Evolutionary conservation across 2,888 invertebrate species (phyloP).

Genomic region (Eilema depressum): DNA sequence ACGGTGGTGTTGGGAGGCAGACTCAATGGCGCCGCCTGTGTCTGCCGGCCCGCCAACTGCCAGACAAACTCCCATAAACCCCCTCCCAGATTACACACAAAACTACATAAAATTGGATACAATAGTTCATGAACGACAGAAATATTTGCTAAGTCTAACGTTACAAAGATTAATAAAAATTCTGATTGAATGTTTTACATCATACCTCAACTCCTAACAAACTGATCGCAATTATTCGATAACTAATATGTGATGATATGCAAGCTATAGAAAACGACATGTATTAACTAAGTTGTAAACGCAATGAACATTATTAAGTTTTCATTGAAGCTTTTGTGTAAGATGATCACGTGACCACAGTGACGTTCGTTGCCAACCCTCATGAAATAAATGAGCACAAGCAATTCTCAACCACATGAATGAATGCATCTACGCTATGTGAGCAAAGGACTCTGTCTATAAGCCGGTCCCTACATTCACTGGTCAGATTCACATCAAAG

Average conservation of each 20-base stretch:
- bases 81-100: conserved; percentile 53
- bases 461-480: conserved; percentile 63
- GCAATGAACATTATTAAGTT: neutral
- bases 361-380: conserved; percentile 6
- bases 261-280: neutral
- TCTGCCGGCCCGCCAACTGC: conserved; percentile 40
- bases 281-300: neutral
- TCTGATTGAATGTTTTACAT: no score
- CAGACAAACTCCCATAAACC: conserved; percentile 54
- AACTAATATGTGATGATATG: neutral
- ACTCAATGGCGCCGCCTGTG: conserved; percentile 69
- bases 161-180: neutral
- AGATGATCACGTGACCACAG: neutral
- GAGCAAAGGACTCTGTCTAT: conserved; percentile 73
- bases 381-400: conserved; percentile 45
- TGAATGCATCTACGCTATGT: conserved; percentile 71
- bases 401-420: conserved; percentile 66
- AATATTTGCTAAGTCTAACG: neutral
- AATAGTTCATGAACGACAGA: conserved; percentile 34
- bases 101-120: conserved; percentile 58
- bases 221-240: neutral
- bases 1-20: conserved; percentile 66
- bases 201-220: neutral
- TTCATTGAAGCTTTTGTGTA: neutral
- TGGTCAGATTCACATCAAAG: conserved; percentile 79